A percentile compares a stretch with the other conserved stretches of the same genome.
Conservation (phyloP, 2,888 invertebrate genomes). For the Philhelius pedissequus region DNA sequence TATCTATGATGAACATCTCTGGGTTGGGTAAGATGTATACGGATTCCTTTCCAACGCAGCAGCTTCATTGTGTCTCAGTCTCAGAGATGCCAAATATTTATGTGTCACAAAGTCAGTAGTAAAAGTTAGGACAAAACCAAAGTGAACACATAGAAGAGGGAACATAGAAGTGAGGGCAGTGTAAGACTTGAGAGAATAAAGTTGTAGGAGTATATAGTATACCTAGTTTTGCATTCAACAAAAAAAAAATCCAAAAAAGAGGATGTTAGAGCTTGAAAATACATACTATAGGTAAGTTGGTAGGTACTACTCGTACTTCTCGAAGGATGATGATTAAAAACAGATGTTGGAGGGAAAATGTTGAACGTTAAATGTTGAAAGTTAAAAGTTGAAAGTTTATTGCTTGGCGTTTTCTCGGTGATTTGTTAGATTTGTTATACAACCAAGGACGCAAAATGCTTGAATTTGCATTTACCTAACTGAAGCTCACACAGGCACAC, state of each 20-base stretch:
- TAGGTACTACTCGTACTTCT: constrained; percentile 18
- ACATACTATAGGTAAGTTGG: not conserved
- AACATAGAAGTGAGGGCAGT: not conserved
- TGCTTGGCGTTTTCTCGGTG: constrained; percentile 53
- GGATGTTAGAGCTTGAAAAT: constrained; percentile 24
- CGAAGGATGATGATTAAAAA: constrained; percentile 65
- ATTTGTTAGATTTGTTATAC: constrained; percentile 58
- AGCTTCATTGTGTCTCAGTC: constrained; percentile 53
- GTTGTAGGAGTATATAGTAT: not conserved
- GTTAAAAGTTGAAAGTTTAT: constrained; percentile 67
- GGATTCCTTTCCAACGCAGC: constrained; percentile 52
- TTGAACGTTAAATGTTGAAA: constrained; percentile 58
- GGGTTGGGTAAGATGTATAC: not conserved
- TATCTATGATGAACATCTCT: not conserved
- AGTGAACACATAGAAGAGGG: not conserved
- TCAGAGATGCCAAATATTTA: constrained; percentile 72
- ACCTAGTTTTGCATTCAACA: constrained; percentile 41
- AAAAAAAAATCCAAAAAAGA: not conserved
- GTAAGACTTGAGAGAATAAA: not conserved
- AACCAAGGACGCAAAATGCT: constrained; percentile 36
- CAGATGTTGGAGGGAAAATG: constrained; percentile 54
- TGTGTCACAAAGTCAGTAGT: constrained; percentile 78
- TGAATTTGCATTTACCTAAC: constrained; percentile 50
- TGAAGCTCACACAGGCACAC: no score
- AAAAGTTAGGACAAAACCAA: constrained; percentile 45